Evolutionary conservation across 64 coral and sea anemone genomes (phyloP).

Genomic region (Cladopsammia gracilis): DNA sequence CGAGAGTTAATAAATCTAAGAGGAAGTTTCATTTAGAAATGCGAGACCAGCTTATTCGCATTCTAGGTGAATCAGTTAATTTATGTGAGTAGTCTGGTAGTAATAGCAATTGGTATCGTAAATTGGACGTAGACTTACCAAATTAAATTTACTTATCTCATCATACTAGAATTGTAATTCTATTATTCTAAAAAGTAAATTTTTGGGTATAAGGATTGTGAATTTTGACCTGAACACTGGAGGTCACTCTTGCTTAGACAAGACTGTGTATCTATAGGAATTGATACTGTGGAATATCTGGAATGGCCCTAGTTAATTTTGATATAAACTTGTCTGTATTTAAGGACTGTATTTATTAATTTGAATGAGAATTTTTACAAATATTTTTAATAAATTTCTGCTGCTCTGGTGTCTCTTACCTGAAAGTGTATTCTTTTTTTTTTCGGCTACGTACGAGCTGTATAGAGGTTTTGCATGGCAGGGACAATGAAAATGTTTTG

Average conservation of each 20-base stretch:
- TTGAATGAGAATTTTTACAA: constrained; percentile 91
- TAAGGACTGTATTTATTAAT: constrained; percentile 96
- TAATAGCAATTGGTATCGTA: not conserved
- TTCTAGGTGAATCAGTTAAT: too few species aligned
- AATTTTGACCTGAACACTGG: not conserved
- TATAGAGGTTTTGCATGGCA: too few species aligned
- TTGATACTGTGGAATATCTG: not conserved
- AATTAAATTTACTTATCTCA: not conserved
- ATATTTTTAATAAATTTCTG: constrained; percentile 96
- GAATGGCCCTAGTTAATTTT: constrained; percentile 63
- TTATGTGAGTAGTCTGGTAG: not conserved
- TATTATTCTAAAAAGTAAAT: not conserved
- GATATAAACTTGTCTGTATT: constrained; percentile 81
- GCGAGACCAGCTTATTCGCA: too few species aligned
- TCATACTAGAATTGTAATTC: not conserved
- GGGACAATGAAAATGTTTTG: too few species aligned
- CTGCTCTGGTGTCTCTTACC: constrained; percentile 70
- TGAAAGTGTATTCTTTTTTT: not conserved
- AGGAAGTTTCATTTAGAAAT: too few species aligned
- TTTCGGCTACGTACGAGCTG: too few species aligned
- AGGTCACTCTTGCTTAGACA: not conserved
- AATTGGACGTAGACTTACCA: not conserved
- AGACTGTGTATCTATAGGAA: constrained; percentile 6
- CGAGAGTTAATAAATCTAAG: too few species aligned
- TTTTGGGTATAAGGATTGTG: not conserved